phyloP scores from a whole-genome alignment of 30 jellyfish, hydroid and myxozoan species.

The Turritopsis dohrnii region DNA sequence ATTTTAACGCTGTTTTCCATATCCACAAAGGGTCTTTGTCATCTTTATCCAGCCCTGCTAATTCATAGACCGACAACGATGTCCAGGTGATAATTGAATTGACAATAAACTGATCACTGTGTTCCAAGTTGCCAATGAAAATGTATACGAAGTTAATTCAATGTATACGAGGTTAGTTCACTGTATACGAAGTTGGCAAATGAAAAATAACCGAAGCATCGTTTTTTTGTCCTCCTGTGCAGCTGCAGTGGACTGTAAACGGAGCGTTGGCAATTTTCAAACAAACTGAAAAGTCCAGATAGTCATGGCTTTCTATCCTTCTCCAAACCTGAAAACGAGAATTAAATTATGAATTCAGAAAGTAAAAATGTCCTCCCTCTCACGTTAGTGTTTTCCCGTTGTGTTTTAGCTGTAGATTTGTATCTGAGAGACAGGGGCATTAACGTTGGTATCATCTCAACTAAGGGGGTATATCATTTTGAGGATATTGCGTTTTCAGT shows the following conservation, averaged over 20 bases:
- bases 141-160: no score
- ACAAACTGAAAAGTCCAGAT: neutral
- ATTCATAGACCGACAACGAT: no score
- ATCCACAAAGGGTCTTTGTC: no score
- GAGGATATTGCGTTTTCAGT: no score
- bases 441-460: no score
- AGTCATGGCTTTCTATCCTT: neutral
- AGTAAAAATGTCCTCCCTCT: neutral
- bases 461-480: no score
- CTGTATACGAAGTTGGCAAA: neutral
- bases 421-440: no score
- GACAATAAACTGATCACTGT: no score
- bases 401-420: neutral
- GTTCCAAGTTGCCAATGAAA: no score
- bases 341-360: neutral
- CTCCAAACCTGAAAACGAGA: neutral
- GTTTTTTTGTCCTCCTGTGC: neutral
- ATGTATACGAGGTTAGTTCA: neutral
- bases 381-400: neutral
- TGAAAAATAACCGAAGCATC: conserved; percentile 8
- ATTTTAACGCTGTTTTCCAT: no score
- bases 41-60: no score
- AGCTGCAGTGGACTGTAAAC: neutral
- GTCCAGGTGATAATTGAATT: no score
- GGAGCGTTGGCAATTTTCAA: conserved; percentile 6